Conservation (phyloP, 1,140 invertebrate species). For the Pogonognathellus flavescens region DNA sequence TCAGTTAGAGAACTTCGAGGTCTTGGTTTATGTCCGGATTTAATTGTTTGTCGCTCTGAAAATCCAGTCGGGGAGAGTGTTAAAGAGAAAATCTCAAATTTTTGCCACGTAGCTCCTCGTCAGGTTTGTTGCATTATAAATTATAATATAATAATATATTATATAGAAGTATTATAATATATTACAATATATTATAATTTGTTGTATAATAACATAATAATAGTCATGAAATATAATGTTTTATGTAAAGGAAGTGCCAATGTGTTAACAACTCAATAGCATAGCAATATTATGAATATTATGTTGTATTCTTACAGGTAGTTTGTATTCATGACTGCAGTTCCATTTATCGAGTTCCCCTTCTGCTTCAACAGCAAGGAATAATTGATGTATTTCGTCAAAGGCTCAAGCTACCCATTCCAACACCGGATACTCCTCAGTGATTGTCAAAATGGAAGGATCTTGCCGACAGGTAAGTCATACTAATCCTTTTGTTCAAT, state of each 20-base stretch:
- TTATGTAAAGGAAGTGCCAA: too few relatives aligned
- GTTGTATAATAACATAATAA: too few relatives aligned
- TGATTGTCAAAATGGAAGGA: slow-evolving; percentile 93
- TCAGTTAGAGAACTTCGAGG: slow-evolving; percentile 93
- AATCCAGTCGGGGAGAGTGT: slow-evolving; percentile 83
- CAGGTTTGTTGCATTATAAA: slow-evolving; percentile 75
- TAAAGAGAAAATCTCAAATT: slow-evolving; percentile 96
- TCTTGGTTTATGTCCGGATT: slow-evolving; percentile 93
- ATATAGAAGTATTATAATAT: too few relatives aligned
- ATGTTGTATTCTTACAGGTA: slow-evolving; percentile 76
- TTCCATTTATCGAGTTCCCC: slow-evolving; percentile 95
- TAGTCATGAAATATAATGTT: too few relatives aligned
- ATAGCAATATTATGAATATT: slow-evolving; percentile 45
- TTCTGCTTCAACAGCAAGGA: slow-evolving; percentile 92
- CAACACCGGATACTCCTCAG: slow-evolving; percentile 76
- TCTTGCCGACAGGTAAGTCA: slow-evolving; percentile 79
- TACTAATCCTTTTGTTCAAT: too few relatives aligned
- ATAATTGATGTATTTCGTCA: slow-evolving; percentile 89
- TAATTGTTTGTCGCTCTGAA: slow-evolving; percentile 95
- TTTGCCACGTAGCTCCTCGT: slow-evolving; percentile 93
- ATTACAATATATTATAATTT: too few relatives aligned
- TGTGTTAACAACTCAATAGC: too few relatives aligned
- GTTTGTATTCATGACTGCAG: slow-evolving; percentile 94
- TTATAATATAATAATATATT: too few relatives aligned
- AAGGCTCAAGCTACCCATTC: slow-evolving; percentile 83